Percentiles rank a stretch among this genome's conserved stretches.
Evolutionary conservation across 1,140 invertebrate species (phyloP).

Genomic region (Drosophila funebris): DNA sequence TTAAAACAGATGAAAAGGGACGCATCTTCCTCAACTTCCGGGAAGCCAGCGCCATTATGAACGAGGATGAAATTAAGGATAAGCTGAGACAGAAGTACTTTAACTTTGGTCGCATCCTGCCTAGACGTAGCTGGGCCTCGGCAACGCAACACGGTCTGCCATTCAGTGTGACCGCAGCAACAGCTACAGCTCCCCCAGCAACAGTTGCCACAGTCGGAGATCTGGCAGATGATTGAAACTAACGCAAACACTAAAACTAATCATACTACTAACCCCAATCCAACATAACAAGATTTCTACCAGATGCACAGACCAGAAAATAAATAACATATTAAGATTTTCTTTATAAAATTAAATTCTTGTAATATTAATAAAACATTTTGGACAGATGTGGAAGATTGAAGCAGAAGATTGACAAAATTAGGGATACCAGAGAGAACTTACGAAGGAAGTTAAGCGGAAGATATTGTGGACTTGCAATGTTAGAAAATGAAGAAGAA

Average conservation of each 20-base stretch:
- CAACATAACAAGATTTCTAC: conserved; percentile 16
- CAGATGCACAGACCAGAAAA: conserved; percentile 8
- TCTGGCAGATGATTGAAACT: conserved; percentile 65
- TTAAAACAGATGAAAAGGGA: conserved; percentile 82
- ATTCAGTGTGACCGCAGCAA: conserved; percentile 55
- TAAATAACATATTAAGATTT: neutral
- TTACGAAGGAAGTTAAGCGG: neutral
- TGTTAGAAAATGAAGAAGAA: too few relatives aligned
- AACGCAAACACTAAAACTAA: neutral
- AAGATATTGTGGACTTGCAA: too few relatives aligned
- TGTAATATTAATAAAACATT: conserved; percentile 2
- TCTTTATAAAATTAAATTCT: conserved; percentile 5
- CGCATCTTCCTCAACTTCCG: conserved; percentile 81
- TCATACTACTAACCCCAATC: neutral
- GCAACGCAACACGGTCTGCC: conserved; percentile 75
- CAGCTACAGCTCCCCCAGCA: conserved; percentile 38
- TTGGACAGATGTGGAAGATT: conserved; percentile 10
- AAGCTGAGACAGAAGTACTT: conserved; percentile 80
- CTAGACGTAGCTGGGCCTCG: conserved; percentile 77
- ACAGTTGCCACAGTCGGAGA: conserved; percentile 52
- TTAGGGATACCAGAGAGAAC: too few relatives aligned
- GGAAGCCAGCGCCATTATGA: conserved; percentile 81
- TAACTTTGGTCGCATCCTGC: conserved; percentile 76
- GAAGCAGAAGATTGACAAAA: neutral
- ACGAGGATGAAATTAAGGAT: conserved; percentile 83